A percentile compares a stretch with the other conserved stretches of the same genome.
Conservation (phyloP, 2,113 vertebrate species). For the Meriones unguiculatus region DNA sequence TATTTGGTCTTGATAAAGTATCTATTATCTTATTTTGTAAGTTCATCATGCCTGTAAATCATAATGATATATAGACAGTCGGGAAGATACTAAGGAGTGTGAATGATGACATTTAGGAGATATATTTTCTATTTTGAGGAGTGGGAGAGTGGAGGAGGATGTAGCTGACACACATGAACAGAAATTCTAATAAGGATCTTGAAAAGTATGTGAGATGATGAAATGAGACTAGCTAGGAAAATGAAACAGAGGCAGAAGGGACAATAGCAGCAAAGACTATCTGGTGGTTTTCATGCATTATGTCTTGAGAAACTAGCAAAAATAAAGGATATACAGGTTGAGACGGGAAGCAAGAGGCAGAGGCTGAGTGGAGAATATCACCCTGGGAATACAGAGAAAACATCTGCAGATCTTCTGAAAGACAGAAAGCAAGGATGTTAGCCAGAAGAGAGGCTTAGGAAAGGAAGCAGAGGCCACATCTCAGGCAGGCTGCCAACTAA, state of each 20-base stretch:
- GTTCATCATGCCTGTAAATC: neutral
- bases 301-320: neutral
- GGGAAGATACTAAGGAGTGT: neutral
- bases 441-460: too few species aligned
- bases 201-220: neutral
- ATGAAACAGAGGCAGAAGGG: neutral
- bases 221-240: neutral
- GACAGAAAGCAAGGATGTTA: fast-evolving
- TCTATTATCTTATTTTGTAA: neutral
- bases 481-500: neutral
- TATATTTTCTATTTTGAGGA: neutral
- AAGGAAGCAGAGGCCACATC: neutral
- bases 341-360: neutral
- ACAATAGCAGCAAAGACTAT: neutral
- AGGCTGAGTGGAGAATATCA: neutral
- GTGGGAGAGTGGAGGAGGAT: neutral
- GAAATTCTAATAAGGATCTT: neutral
- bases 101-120: neutral
- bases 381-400: neutral
- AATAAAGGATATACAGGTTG: neutral
- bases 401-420: neutral
- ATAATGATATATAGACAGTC: neutral
- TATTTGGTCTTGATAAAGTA: neutral
- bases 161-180: neutral
- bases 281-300: too few species aligned